Evolutionary conservation across 1,140 invertebrate species (phyloP), one percentile per base, ranked within the genome.

Genomic region (Drosophila kepulauana): DNA sequence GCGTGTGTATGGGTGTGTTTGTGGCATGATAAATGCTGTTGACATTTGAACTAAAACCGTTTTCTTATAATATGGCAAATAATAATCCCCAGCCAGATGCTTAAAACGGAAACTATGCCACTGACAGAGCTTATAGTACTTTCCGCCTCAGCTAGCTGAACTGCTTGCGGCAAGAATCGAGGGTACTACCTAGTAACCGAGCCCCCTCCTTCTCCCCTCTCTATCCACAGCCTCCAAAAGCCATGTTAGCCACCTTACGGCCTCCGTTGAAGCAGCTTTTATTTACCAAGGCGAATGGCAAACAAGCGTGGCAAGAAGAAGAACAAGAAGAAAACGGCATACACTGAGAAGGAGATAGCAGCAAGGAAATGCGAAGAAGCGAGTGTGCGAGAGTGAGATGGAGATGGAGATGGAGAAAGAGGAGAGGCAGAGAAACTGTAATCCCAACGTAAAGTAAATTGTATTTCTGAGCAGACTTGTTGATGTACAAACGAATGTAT

Each of bases 41-140:
- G 84, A 87, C 84, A 87, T 87, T 87, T 87, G 84, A 87, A 87
- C 84, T 87, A 88, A 87, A 84, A 77, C 84, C 85, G 84, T 88
- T 87, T 86, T 89, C 84, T 75, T 87, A 80, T 84, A 87, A 84
- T 87, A 87, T 87, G 80, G 84, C 84, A 88, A 88, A 88, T 84
- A 87, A 87, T 87, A 88, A 87, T 88, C 84, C 84, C 73, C 66
- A 75, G 82, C 79, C 73, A 82, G 81, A 84, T 85, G 81, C 81
- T 84, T 88, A 75, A 85, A 75, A 69, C 66, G 84, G 67, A 87
- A 87, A 87, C 84, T 87, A 87, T 87, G 84, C 84, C 84, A 87
- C 80, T 88, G 84, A 87, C 84, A 88, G 84, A 72, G 85, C 84
- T 87, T 87, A 87, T 84, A 69, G 77, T 88, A 74, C 84, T 88